Evolutionary conservation across 2,113 vertebrate species (phyloP).

Genomic region (Clupea harengus): DNA sequence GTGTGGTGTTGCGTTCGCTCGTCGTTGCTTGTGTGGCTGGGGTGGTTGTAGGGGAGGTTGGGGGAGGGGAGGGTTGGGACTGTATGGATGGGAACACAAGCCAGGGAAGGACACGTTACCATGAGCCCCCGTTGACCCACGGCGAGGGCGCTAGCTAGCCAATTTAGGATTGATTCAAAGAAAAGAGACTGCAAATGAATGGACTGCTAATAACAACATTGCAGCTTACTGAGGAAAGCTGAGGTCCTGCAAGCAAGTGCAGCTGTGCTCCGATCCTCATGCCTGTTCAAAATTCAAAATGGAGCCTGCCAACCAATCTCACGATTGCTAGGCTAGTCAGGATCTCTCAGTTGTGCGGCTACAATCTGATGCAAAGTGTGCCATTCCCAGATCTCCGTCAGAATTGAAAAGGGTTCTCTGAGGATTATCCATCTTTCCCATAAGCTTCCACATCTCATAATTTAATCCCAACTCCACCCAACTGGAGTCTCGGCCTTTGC

Average conservation of each 20-base stretch:
- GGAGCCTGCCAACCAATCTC: not conserved
- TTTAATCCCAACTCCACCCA: not conserved
- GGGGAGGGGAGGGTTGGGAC: slow-evolving; percentile 31
- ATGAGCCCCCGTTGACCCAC: slow-evolving; percentile 35
- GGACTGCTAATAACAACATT: slow-evolving; percentile 45
- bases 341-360: not conserved
- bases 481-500: not conserved
- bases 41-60: not conserved
- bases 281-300: slow-evolving; percentile 6
- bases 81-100: slow-evolving; percentile 48
- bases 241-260: slow-evolving; percentile 39
- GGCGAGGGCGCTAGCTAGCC: slow-evolving; percentile 16
- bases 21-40: slow-evolving; percentile 13
- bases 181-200: slow-evolving; percentile 44
- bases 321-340: not conserved
- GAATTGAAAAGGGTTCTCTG: not conserved
- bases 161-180: slow-evolving; percentile 46
- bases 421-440: not conserved
- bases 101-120: slow-evolving; percentile 52
- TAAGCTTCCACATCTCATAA: not conserved
- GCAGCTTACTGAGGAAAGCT: slow-evolving; percentile 39
- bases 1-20: slow-evolving; percentile 37
- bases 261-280: slow-evolving; percentile 36
- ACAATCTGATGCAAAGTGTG: not conserved
- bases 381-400: not conserved